phyloP scores from a whole-genome alignment of 2,888 invertebrate species.

The Heteromyza rotundicornis region DNA sequence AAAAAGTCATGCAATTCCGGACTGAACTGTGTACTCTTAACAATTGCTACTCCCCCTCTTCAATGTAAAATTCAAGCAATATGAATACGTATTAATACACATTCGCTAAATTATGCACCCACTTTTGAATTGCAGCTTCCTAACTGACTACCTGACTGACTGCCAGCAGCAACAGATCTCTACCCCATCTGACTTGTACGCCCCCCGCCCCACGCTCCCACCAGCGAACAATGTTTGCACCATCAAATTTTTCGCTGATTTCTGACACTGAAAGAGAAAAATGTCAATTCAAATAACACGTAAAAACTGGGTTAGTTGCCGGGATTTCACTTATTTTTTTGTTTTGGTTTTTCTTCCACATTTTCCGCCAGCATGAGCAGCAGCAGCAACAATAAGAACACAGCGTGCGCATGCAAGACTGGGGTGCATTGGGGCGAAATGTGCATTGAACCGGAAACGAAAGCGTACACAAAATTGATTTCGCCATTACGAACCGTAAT shows the following conservation, averaged over 20 bases:
- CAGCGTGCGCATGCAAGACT: neutral
- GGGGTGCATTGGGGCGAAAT: neutral
- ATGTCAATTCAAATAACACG: constrained; percentile 7
- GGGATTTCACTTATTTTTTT: neutral
- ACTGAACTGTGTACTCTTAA: no score
- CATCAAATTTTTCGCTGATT: neutral
- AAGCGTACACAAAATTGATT: constrained; percentile 1
- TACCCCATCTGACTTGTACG: neutral
- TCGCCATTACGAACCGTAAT: neutral
- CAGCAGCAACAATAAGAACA: neutral
- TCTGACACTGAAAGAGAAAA: neutral
- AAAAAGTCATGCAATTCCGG: no score
- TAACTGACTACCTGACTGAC: no score
- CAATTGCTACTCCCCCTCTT: no score
- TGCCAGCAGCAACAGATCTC: neutral
- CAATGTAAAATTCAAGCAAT: no score
- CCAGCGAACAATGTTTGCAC: neutral
- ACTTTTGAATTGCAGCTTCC: no score
- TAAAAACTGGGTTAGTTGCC: constrained; percentile 37
- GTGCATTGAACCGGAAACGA: neutral
- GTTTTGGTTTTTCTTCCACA: no score
- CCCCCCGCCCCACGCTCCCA: no score
- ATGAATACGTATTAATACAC: no score
- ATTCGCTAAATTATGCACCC: no score
- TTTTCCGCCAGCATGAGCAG: no score